Base-by-base conservation (phyloP, 2,888 invertebrate genomes). In the Troides helena region DNA sequence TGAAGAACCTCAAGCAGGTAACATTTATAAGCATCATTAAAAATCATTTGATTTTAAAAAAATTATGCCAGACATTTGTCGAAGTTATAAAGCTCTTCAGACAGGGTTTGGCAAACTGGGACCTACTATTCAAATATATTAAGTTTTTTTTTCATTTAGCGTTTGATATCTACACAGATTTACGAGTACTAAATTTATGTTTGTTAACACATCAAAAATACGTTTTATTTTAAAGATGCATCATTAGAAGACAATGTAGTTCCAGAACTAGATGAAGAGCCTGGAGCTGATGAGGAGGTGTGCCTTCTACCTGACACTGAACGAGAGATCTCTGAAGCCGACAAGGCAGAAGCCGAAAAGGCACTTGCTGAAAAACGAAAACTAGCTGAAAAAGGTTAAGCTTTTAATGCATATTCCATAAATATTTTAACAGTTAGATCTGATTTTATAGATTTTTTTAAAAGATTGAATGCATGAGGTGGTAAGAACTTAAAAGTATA, bases 241-340 rank as follows among this genome's bases (percentile, higher is more conserved):
- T 63, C 70, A 71, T 73, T 79, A 25, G 84, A 85, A 59, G 84
- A 83, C 12, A 76, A 76, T 57, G 78, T 77, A 43, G 79, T 79
- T 36, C 62, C 78, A 71, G 93, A 90, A 72, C 81, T 89, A n/a
- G 87, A 85, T 0, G 94, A 94, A 30, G 93, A 93, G 76, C 93
- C 94, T 25, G 95, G 95, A 18, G 95, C 94, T 62, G 95, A 95
- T 76, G 95, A 94, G 76, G 95, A 95, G 78, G 90, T 95, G 10
- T 95, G 95, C 71, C 91, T 95, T 7, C 91, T 95, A 72, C 95
- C 95, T 0, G 95, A 95, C 78, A 95, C 95, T 0, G 95, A 95
- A 71, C 89, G 95, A 71, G 94, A 95, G 78, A 94, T 95, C 72
- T 94, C 95, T 0, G 95, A 95, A 76, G 95, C 94, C 0, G 95